Percentiles rank a stretch among this genome's conserved stretches.
Conservation (phyloP, 2,113 vertebrate genomes). For the Lagopus leucura region DNA sequence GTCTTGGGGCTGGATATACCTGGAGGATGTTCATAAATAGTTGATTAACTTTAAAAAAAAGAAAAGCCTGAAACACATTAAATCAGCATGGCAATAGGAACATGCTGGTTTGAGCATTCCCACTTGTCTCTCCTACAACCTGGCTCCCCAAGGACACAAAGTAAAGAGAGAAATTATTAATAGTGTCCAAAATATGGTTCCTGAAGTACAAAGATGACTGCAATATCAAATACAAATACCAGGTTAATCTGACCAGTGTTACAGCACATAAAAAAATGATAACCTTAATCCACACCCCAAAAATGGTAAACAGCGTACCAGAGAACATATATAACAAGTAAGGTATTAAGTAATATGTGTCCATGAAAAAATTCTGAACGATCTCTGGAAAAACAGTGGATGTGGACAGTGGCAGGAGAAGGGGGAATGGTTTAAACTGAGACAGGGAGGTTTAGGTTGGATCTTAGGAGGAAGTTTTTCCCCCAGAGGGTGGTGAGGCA, state of each 20-base stretch:
- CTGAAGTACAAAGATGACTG: background rate
- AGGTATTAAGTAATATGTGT: background rate
- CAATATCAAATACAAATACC: background rate
- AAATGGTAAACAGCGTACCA: background rate
- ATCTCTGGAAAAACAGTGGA: background rate
- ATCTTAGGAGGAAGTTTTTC: too few relatives aligned
- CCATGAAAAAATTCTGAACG: background rate
- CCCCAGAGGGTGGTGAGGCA: too few relatives aligned
- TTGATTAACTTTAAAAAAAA: background rate
- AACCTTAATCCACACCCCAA: background rate
- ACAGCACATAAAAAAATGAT: background rate
- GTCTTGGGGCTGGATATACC: background rate
- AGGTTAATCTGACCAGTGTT: background rate
- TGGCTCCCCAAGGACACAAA: background rate
- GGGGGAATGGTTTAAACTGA: too few relatives aligned
- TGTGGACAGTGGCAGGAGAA: too few relatives aligned
- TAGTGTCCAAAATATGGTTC: background rate
- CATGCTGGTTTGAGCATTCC: background rate
- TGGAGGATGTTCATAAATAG: background rate
- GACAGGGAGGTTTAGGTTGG: too few relatives aligned
- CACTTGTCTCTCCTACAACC: background rate
- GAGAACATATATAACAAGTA: background rate
- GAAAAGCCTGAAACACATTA: background rate
- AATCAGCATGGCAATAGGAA: background rate
- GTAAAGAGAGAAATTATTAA: background rate